phyloP scores from a whole-genome alignment of 2,113 vertebrate genomes.

The Coryphaenoides rupestris region DNA sequence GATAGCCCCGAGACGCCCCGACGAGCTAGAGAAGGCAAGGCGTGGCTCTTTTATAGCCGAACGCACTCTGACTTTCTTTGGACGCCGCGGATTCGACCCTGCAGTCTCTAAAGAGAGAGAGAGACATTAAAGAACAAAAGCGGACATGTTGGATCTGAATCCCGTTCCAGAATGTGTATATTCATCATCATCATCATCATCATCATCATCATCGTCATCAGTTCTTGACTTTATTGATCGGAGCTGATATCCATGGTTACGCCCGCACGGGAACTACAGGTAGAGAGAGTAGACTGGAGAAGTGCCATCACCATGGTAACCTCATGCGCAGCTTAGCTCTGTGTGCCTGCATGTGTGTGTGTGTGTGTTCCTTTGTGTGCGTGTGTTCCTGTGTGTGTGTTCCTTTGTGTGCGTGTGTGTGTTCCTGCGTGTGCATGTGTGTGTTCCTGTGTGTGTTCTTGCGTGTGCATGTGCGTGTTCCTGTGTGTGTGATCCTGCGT shows the following conservation, averaged over 20 bases:
- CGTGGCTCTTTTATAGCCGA: neutral
- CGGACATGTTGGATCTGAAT: neutral
- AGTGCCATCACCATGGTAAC: slow-evolving; percentile 68
- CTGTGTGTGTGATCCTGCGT: too few species aligned
- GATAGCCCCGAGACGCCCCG: slow-evolving; percentile 4
- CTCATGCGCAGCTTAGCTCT: slow-evolving; percentile 46
- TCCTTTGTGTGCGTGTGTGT: slow-evolving; percentile 13
- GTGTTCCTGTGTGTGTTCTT: too few species aligned
- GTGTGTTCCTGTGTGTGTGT: slow-evolving; percentile 15
- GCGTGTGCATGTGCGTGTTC: neutral
- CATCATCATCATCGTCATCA: slow-evolving; percentile 24
- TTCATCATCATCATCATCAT: slow-evolving; percentile 1
- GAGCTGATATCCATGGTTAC: slow-evolving; percentile 59
- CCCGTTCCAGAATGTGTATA: neutral
- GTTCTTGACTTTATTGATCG: slow-evolving; percentile 45
- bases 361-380: slow-evolving; percentile 10
- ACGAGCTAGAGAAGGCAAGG: slow-evolving; percentile 18
- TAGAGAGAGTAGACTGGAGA: slow-evolving; percentile 46
- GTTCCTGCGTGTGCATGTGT: neutral
- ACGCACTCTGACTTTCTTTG: too few species aligned
- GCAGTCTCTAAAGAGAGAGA: neutral
- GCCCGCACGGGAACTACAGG: slow-evolving; percentile 62
- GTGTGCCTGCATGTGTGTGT: neutral
- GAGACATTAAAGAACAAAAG: neutral
- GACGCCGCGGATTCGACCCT: neutral